A percentile compares a stretch with the other conserved stretches of the same genome.
Conservation (phyloP, 1,140 invertebrate species). For the Meloidogyne floridensis region DNA sequence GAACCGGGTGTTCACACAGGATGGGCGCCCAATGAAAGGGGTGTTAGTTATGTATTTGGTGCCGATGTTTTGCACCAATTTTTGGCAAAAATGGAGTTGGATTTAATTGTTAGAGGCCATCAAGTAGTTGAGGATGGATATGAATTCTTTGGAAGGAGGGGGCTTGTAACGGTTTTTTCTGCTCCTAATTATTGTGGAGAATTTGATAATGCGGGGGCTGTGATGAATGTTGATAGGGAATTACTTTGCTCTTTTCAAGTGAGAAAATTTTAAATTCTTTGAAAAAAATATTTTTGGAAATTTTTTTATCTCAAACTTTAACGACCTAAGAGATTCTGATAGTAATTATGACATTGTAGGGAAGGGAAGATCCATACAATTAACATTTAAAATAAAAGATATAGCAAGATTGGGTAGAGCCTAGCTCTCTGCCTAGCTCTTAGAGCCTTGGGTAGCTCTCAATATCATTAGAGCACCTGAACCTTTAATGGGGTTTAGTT, state of each 20-base stretch:
- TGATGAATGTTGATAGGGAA: constrained; percentile 83
- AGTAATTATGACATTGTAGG: too few relatives aligned
- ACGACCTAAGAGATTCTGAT: too few relatives aligned
- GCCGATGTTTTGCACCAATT: constrained; percentile 61
- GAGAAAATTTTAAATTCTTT: too few relatives aligned
- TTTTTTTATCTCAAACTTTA: too few relatives aligned
- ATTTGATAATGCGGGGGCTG: constrained; percentile 72
- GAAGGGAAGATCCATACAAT: too few relatives aligned
- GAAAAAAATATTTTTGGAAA: not conserved
- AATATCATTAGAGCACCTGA: too few relatives aligned
- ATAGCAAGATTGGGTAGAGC: too few relatives aligned
- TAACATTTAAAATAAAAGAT: too few relatives aligned
- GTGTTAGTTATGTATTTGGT: constrained; percentile 78
- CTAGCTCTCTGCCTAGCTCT: too few relatives aligned
- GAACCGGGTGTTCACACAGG: constrained; percentile 56
- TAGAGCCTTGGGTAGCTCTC: too few relatives aligned
- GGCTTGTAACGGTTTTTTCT: constrained; percentile 62
- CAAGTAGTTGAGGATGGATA: constrained; percentile 70
- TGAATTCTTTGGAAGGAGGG: constrained; percentile 70
- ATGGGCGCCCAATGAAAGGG: constrained; percentile 75
- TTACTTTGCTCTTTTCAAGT: constrained; percentile 76
- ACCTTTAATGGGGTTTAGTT: too few relatives aligned
- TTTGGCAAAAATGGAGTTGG: constrained; percentile 63
- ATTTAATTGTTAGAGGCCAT: constrained; percentile 61
- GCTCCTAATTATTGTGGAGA: constrained; percentile 70